These are phyloP conservation scores for Nanorana parkeri DNA, from an alignment of 2,113 vertebrate species.

Conservation along the genomic window DNA sequence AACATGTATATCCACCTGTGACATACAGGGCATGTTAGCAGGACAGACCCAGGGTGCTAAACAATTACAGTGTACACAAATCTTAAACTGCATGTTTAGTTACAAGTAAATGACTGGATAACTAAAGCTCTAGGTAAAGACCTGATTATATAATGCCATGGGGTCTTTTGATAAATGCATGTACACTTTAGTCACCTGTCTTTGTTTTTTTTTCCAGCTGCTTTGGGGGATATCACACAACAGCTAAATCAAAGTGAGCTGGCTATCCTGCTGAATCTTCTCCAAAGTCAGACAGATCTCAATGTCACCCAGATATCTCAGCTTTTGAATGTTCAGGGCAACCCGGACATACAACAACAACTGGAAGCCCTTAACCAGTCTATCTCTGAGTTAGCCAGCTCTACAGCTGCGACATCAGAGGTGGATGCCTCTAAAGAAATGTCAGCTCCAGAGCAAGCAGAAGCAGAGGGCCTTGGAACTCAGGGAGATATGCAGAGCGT, in stretches of 20 bases:
- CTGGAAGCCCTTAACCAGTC: conserved; percentile 89
- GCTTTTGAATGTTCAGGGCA: conserved; percentile 87
- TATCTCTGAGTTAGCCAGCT: conserved; percentile 84
- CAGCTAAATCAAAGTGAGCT: conserved; percentile 96
- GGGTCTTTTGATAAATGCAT: no score
- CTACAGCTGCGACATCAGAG: conserved; percentile 73
- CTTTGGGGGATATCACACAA: conserved; percentile 89
- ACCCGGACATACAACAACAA: conserved; percentile 87
- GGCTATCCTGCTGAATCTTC: conserved; percentile 92
- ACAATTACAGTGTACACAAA: no score
- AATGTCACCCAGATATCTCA: conserved; percentile 92
- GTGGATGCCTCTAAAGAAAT: conserved; percentile 73
- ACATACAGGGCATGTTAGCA: no score
- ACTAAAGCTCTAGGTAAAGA: no score
- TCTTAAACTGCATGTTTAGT: no score
- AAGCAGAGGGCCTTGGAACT: conserved; percentile 73
- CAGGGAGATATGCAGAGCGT: conserved; percentile 91
- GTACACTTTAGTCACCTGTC: background rate
- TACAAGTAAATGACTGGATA: no score
- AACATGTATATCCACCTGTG: no score
- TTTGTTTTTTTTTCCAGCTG: conserved; percentile 63
- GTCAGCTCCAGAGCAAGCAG: conserved; percentile 73
- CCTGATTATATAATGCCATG: no score
- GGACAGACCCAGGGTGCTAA: no score
- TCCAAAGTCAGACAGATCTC: conserved; percentile 95